Base-by-base conservation (phyloP, 2,888 invertebrate genomes). In the Chymomyza fuscimana region DNA sequence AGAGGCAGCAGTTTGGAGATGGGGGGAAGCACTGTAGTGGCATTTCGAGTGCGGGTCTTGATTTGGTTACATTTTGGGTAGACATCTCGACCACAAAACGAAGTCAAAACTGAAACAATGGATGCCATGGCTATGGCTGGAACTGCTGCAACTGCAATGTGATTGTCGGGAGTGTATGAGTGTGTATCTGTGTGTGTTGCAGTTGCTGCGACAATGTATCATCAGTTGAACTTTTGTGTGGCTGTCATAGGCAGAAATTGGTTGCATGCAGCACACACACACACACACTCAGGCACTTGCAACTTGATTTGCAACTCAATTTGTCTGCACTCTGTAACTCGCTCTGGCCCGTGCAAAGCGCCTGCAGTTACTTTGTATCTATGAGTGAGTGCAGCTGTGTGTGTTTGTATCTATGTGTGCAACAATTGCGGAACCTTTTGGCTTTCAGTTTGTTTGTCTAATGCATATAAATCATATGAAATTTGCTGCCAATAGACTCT, bases 261-360 rank as follows among this genome's bases (percentile, higher is more conserved):
- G 82, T 81, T 86, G 83, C 82, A 87, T 74, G 85, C 79, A 75
- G 73, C 63, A 71, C 63, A 67, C 60, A 58, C 75, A 68, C 62
- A 66, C 56, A 16, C 54, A 62, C 66, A 65, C 77, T 69, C 74
- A 67, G 67, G 72, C 72, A 76, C 5, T 32, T 32, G 62, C 77
- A 76, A 86, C 84, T 86, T 82, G 86, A 85, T 85, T 85, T 85
- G 84, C 82, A 86, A 86, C 85, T 86, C 77, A 81, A 85, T 86
- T 85, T 86, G 74, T 69, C 46, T 61, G 56, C 7, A 52, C 32
- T 22, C 54, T 56, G 58, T 9, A 25, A 52, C 40, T 46, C 19
- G 7, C 15, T 22, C 22, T 52, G 15, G 4, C 4, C 22, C 16
- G 9, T 9, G 54, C 19, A 22, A 12, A 10, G 10, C 15, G 19